Evolutionary conservation across 2,888 invertebrate species (phyloP).

Genomic region (Drosophila subquinaria): DNA sequence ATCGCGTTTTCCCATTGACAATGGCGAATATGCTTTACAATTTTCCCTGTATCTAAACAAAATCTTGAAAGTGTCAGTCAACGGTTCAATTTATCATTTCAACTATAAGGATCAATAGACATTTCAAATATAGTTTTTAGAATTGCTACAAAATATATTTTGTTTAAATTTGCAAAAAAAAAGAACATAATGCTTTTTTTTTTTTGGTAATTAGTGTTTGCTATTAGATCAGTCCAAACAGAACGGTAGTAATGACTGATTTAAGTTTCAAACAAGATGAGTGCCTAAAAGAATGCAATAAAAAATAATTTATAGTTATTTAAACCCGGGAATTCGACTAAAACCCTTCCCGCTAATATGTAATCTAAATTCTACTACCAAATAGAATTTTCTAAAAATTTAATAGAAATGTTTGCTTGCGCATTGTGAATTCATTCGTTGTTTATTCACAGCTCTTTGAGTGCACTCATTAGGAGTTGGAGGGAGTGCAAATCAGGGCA

Average conservation of each 20-base stretch:
- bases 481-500: constrained; percentile 58
- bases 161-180: too few relatives aligned
- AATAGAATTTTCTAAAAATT: not conserved
- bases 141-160: too few relatives aligned
- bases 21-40: constrained; percentile 30
- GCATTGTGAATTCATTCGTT: constrained; percentile 19
- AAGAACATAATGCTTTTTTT: too few relatives aligned
- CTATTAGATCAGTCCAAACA: too few relatives aligned
- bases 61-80: not conserved
- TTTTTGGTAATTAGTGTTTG: too few relatives aligned
- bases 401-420: constrained; percentile 20
- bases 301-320: too few relatives aligned
- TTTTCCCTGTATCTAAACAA: not conserved
- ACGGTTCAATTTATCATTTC: constrained; percentile 11
- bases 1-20: constrained; percentile 21
- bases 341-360: too few relatives aligned
- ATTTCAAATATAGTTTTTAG: not conserved
- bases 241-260: too few relatives aligned
- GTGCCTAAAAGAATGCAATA: too few relatives aligned
- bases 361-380: not conserved
- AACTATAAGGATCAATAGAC: constrained; percentile 20
- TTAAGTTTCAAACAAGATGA: too few relatives aligned
- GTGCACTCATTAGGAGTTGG: constrained; percentile 3
- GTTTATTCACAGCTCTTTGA: constrained; percentile 25
- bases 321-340: too few relatives aligned